These are phyloP conservation scores for Hippoglossus hippoglossus DNA, from an alignment of 2,797 vertebrate genomes.

Conservation along the genomic window DNA sequence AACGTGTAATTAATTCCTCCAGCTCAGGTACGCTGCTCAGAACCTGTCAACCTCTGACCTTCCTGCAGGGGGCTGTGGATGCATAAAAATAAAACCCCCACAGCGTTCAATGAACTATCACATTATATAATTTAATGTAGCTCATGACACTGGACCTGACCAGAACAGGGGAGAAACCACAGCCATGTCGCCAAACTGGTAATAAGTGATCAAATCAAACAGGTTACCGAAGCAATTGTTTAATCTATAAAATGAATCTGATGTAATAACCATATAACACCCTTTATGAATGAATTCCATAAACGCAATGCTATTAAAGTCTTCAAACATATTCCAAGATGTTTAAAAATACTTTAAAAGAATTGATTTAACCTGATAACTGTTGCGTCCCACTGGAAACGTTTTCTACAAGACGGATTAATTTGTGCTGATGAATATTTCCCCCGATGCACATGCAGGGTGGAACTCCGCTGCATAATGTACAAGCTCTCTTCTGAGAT, in stretches of 20 bases:
- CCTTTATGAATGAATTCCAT: constrained; percentile 20
- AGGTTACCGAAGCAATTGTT: constrained; percentile 1
- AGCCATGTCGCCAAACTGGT: background rate
- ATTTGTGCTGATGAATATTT: constrained; percentile 34
- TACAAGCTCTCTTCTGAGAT: constrained; percentile 11
- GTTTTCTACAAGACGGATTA: constrained; percentile 14
- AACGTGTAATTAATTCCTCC: constrained; percentile 7
- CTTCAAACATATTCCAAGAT: constrained; percentile 3
- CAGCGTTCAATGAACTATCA: constrained; percentile 35
- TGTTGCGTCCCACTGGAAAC: constrained; percentile 6
- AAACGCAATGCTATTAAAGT: constrained; percentile 1
- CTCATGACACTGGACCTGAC: background rate
- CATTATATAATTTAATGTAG: constrained; percentile 13
- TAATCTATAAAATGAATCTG: constrained; percentile 13
- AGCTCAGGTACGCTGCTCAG: background rate
- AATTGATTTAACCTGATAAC: constrained; percentile 11
- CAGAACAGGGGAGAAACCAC: constrained; percentile 4
- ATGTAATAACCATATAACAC: constrained; percentile 9
- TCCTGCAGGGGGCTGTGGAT: background rate
- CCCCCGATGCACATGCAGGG: background rate
- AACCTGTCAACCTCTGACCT: background rate
- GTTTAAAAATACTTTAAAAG: background rate
- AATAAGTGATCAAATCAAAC: constrained; percentile 6
- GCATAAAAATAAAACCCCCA: constrained; percentile 1
- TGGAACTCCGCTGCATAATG: constrained; percentile 20